These are phyloP conservation scores for Turritopsis dohrnii DNA, from an alignment of 30 jellyfish, hydroid and myxozoan species.

Conservation along the genomic window DNA sequence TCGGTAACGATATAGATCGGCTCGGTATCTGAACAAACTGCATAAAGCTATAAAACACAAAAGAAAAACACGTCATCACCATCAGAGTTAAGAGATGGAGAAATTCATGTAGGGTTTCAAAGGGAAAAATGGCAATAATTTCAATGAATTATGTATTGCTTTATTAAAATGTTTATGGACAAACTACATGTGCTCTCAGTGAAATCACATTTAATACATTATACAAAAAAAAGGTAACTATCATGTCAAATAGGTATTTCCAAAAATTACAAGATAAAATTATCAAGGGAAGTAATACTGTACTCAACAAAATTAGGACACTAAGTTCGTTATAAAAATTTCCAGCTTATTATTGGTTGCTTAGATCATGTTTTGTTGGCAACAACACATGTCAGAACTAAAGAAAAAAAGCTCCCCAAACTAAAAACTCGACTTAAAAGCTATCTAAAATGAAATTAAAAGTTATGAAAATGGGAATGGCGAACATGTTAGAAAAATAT, in stretches of 20 bases:
- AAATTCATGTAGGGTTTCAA: neutral
- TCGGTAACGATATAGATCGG: conserved; percentile 97
- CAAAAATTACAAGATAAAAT: neutral
- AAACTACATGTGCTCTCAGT: neutral
- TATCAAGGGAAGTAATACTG: neutral
- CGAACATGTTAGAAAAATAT: neutral
- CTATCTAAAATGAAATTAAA: neutral
- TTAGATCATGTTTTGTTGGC: too few relatives aligned
- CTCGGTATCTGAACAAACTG: conserved; percentile 84
- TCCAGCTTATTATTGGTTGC: too few relatives aligned
- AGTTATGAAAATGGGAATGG: neutral
- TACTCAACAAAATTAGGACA: neutral
- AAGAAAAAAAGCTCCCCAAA: neutral
- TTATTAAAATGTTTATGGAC: neutral
- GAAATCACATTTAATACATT: neutral
- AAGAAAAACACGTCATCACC: neutral
- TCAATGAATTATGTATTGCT: neutral
- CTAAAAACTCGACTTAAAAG: neutral
- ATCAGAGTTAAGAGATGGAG: neutral
- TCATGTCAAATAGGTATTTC: neutral
- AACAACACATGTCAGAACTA: neutral
- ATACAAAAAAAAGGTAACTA: neutral
- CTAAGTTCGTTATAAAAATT: neutral
- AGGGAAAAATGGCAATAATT: neutral
- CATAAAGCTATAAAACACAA: conserved; percentile 66